A percentile compares a stretch with the other conserved stretches of the same genome.
phyloP scores from a whole-genome alignment of 2,113 vertebrate species.

The Hemicordylus capensis region DNA sequence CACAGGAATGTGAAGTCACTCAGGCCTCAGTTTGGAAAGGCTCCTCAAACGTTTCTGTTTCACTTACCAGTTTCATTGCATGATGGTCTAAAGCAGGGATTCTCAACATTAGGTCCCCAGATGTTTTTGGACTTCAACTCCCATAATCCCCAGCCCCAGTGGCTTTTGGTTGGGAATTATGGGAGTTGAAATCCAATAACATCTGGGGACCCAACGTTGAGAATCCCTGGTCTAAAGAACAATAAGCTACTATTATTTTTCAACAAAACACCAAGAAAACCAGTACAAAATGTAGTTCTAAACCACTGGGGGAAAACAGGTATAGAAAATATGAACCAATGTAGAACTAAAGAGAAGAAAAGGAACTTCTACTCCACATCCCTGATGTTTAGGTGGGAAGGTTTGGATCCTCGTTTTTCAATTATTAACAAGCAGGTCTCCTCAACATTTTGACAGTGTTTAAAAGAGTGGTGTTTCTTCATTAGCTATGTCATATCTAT shows the following conservation, averaged over 20 bases:
- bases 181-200: too few relatives aligned
- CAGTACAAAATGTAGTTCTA: not conserved
- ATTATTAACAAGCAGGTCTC: not conserved
- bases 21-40: not conserved
- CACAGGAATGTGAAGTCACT: not conserved
- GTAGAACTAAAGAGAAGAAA: not conserved
- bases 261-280: not conserved
- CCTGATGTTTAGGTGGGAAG: not conserved
- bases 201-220: too few relatives aligned
- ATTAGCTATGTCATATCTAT: too few relatives aligned
- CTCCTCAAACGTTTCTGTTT: too few relatives aligned
- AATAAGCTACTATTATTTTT: not conserved
- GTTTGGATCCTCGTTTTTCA: not conserved
- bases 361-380: not conserved
- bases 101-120: too few relatives aligned
- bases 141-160: too few relatives aligned
- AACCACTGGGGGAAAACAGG: not conserved
- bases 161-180: too few relatives aligned
- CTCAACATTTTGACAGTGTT: not conserved
- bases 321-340: too few relatives aligned
- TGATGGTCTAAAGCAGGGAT: too few relatives aligned
- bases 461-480: not conserved
- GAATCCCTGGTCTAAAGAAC: too few relatives aligned
- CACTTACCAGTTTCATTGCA: too few relatives aligned
- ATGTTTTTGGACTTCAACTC: too few relatives aligned